phyloP scores from a whole-genome alignment of 2,113 vertebrate genomes.

The Pelecanus crispus region DNA sequence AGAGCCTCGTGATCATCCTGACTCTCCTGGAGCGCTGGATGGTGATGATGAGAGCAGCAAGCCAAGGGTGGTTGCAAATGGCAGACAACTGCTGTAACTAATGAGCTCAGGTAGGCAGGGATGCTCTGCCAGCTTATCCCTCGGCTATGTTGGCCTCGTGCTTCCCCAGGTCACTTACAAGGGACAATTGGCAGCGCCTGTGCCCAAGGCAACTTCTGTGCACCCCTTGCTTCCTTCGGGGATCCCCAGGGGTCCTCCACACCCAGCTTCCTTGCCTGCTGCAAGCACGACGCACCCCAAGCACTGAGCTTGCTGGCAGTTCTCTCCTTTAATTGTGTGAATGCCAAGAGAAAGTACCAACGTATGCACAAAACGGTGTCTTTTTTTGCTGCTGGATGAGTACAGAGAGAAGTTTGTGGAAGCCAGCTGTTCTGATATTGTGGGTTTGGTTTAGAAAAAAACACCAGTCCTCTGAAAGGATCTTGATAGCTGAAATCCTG shows the following conservation, averaged over 20 bases:
- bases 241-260: background rate
- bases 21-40: background rate
- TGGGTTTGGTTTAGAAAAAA: background rate
- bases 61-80: background rate
- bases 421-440: background rate
- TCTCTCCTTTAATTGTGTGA: background rate
- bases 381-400: background rate
- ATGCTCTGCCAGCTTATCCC: background rate
- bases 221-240: accelerated
- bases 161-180: background rate
- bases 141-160: background rate
- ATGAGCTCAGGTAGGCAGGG: background rate
- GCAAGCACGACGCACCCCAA: background rate
- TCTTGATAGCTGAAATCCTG: background rate
- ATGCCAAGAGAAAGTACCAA: background rate
- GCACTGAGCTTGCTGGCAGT: background rate
- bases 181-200: background rate
- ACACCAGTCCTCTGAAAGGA: background rate
- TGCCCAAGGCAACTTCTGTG: background rate
- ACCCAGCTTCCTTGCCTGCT: background rate
- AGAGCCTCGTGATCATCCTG: background rate
- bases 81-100: background rate
- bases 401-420: background rate
- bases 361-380: no score
- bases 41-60: background rate